Evolutionary conservation across 64 coral and sea anemone species (phyloP), one percentile per base, ranked within the genome.

Genomic region (Platygyra sinensis): DNA sequence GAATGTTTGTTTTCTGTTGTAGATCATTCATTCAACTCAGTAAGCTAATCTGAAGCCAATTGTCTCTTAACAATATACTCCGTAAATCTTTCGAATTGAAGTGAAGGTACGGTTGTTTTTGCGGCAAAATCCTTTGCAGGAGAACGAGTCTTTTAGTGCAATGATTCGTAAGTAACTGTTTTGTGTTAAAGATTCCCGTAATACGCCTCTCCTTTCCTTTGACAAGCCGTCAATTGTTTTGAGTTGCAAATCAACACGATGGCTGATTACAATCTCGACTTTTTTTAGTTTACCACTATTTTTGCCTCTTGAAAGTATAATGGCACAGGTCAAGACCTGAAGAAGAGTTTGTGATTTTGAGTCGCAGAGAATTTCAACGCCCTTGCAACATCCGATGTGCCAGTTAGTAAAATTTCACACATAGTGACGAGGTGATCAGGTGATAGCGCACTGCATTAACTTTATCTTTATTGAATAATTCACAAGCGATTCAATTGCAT

Each of bases 131-230:
- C 36, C 14, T 20, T 28, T 51, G 16, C 16, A 55, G 19, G 6
- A 3, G n/a, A 55, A 24, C 20, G 10, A 54, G 17, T 25, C 49
- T 10, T 10, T 77, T 55, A 16, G 24, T n/a, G 63, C 62, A 39
- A 11, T 85, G 62, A 10, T 50, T 77, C 74, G 9, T 10, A 57
- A 57, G 25, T 20, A 85, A 20, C 81, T 85, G 81, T 85, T 85
- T 85, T 85, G 81, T 83, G 81, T 85, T 67, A 65, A 42, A 67
- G 61, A 67, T 65, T 51, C 24, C 81, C 36, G 59, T 18, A 81
- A 81, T 16, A 59, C 51, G 51, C 30, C 32, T 52, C 10, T 64
- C 51, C 2, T 42, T 85, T 25, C 24, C 63, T 71, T 51, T 71
- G 62, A 72, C 81, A 51, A 85, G 33, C 63, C 81, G 81, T 85